phyloP scores from a whole-genome alignment of 2,113 vertebrate species.

The Lucifuga dentata region DNA sequence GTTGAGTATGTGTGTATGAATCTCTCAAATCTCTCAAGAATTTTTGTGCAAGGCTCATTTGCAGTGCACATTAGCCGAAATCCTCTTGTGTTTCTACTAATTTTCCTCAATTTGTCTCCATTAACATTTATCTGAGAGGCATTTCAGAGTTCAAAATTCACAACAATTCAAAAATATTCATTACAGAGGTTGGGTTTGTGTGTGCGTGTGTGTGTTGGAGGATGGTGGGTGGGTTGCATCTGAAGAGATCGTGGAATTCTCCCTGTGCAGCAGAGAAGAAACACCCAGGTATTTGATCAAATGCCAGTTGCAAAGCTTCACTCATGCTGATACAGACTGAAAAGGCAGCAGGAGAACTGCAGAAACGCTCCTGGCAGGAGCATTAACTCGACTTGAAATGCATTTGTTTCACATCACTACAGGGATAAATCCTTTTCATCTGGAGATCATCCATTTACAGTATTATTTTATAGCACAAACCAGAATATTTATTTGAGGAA shows the following conservation, averaged over 20 bases:
- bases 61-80: not conserved
- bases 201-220: not conserved
- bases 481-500: constrained; percentile 4
- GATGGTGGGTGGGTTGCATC: constrained; percentile 9
- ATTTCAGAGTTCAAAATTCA: too few relatives aligned
- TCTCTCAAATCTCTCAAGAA: constrained; percentile 2
- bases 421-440: constrained; percentile 11
- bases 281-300: constrained; percentile 18
- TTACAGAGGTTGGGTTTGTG: constrained; percentile 31
- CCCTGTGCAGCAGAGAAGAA: constrained; percentile 32
- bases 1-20: constrained; percentile 20
- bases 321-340: constrained; percentile 30
- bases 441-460: constrained; percentile 9
- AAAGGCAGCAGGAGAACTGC: constrained; percentile 18
- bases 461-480: not conserved
- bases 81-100: not conserved
- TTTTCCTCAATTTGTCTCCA: not conserved
- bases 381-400: constrained; percentile 44
- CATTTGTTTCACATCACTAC: constrained; percentile 23
- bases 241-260: constrained; percentile 32
- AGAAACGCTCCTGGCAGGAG: constrained; percentile 19
- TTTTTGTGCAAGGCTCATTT: not conserved
- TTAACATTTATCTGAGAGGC: not conserved
- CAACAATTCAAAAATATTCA: too few relatives aligned
- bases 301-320: constrained; percentile 27